Percentiles rank a stretch among this genome's conserved stretches.
Conservation (phyloP, 2,797 vertebrate genomes). For the Dipus sagitta region DNA sequence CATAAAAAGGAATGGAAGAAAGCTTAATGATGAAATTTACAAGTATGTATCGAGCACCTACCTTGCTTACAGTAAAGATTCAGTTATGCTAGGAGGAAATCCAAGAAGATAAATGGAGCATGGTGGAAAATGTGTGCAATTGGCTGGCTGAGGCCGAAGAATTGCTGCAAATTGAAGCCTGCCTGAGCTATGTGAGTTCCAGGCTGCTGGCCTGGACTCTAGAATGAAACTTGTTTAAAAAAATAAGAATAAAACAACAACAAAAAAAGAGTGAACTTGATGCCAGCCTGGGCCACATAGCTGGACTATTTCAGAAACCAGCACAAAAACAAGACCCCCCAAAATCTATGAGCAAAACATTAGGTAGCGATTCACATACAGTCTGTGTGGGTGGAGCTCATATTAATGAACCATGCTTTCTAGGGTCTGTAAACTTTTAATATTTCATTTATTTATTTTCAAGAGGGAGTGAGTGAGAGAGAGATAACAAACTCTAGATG, state of each 20-base stretch:
- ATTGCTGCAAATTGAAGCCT: too few relatives aligned
- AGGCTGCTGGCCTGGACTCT: too few relatives aligned
- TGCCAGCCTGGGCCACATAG: not conserved
- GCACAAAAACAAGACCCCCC: not conserved
- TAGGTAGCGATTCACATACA: slow-evolving; percentile 34
- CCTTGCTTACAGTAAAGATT: slow-evolving; percentile 30
- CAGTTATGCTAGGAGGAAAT: not conserved
- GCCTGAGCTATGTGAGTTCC: too few relatives aligned
- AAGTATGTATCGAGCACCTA: not conserved
- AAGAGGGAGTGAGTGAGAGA: too few relatives aligned
- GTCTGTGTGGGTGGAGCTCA: not conserved
- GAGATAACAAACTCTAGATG: too few relatives aligned
- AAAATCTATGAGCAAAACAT: not conserved
- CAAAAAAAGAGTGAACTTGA: too few relatives aligned
- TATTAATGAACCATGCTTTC: slow-evolving; percentile 45
- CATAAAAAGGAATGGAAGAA: not conserved
- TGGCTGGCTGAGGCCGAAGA: too few relatives aligned
- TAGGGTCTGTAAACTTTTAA: not conserved
- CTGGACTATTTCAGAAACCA: not conserved
- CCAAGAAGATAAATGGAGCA: not conserved
- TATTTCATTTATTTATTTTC: too few relatives aligned
- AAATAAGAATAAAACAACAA: too few relatives aligned
- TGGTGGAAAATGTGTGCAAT: too few relatives aligned
- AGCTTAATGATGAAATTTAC: not conserved
- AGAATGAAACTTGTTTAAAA: too few relatives aligned